Conservation (phyloP, 1,140 invertebrate genomes). For the Dendrolimus kikuchii region DNA sequence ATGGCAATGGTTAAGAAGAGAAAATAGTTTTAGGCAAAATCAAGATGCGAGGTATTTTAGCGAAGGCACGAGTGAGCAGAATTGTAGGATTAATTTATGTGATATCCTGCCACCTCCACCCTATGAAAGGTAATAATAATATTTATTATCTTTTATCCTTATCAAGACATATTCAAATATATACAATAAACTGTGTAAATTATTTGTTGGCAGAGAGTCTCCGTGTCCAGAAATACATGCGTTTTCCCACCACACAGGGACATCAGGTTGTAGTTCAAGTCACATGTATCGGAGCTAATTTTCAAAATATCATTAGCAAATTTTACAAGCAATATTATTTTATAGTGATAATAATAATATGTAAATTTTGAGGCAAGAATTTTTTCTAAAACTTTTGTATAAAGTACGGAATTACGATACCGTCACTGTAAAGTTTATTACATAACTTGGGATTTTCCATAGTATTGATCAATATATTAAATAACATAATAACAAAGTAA, state of each 20-base stretch:
- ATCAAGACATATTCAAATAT: background rate
- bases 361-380: conserved; percentile 25
- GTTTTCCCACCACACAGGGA: conserved; percentile 52
- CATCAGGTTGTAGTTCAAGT: conserved; percentile 57
- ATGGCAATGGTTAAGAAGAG: conserved; percentile 62
- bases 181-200: no score
- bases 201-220: conserved; percentile 49
- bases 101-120: conserved; percentile 62
- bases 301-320: conserved; percentile 56
- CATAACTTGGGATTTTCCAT: no score
- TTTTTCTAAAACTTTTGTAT: conserved; percentile 15
- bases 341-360: conserved; percentile 42
- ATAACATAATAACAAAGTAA: no score
- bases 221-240: conserved; percentile 53
- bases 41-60: conserved; percentile 44
- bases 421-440: conserved; percentile 2
- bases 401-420: conserved; percentile 18
- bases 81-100: conserved; percentile 62
- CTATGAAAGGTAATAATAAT: conserved; percentile 52
- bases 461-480: no score
- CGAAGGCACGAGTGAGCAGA: conserved; percentile 47
- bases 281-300: conserved; percentile 60
- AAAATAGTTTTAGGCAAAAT: conserved; percentile 58
- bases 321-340: conserved; percentile 63
- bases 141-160: background rate